These are phyloP conservation scores for Holocentrus rufus DNA, from an alignment of 2,797 vertebrate species.

Conservation along the genomic window DNA sequence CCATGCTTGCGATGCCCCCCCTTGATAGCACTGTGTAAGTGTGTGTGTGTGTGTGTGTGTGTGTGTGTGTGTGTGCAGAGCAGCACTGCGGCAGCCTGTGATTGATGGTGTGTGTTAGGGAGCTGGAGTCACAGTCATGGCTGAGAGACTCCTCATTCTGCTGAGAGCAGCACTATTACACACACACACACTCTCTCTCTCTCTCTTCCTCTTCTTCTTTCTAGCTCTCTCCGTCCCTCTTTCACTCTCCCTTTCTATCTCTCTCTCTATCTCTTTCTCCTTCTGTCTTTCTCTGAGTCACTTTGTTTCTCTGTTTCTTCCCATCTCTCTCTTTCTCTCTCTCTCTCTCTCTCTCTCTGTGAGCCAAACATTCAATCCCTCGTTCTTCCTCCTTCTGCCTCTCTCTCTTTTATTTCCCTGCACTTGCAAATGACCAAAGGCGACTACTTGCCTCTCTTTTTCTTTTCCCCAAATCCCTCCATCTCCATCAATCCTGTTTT, in stretches of 20 bases:
- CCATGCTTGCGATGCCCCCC: slow-evolving; percentile 62
- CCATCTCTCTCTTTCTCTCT: not conserved
- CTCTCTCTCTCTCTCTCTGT: too few species aligned
- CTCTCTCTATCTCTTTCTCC: not conserved
- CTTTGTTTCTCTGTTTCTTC: not conserved
- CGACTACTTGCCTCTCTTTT: not conserved
- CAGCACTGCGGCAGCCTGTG: slow-evolving; percentile 83
- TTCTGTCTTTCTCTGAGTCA: not conserved
- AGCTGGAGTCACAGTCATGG: slow-evolving; percentile 84
- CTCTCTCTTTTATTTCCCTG: not conserved
- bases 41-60: slow-evolving; percentile 39
- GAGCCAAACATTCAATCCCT: too few species aligned
- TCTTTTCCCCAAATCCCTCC: too few species aligned
- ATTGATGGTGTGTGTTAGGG: slow-evolving; percentile 84
- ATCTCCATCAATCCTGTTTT: not conserved
- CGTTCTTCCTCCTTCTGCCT: not conserved
- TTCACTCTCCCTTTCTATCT: slow-evolving; percentile 12
- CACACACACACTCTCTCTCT: slow-evolving; percentile 15
- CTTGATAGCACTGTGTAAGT: slow-evolving; percentile 58
- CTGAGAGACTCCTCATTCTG: slow-evolving; percentile 82
- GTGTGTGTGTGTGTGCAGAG: slow-evolving; percentile 43
- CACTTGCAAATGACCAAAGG: not conserved
- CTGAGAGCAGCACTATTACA: slow-evolving; percentile 81
- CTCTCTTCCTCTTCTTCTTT: slow-evolving; percentile 10
- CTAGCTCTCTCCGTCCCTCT: slow-evolving; percentile 29